Evolutionary conservation across 1,140 invertebrate genomes (phyloP).

Genomic region (Argopecten irradians): DNA sequence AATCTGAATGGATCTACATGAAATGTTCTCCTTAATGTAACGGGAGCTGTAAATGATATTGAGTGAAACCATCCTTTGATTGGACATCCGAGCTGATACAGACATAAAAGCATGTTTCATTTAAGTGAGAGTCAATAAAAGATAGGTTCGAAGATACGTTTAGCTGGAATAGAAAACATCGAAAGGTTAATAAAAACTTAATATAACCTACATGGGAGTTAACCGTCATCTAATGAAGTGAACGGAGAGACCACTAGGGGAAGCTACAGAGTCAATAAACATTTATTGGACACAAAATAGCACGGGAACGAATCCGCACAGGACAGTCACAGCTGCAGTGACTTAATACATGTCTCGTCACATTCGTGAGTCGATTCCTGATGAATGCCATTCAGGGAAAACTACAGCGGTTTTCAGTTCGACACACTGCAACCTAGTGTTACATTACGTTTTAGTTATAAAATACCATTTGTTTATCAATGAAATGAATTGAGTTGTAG

Average conservation of each 20-base stretch:
- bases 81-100: no score
- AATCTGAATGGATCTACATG: no score
- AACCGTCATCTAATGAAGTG: not conserved
- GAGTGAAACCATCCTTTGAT: no score
- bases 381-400: not conserved
- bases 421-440: no score
- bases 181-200: not conserved
- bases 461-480: no score
- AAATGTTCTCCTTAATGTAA: no score
- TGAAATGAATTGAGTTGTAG: no score
- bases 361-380: not conserved
- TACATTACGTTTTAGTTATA: no score
- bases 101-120: not conserved
- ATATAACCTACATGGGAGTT: not conserved
- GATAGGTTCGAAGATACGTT: not conserved
- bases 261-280: not conserved
- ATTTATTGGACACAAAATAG: not conserved
- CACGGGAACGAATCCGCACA: not conserved
- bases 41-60: no score
- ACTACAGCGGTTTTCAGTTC: no score
- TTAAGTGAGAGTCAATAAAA: slow-evolving; percentile 9
- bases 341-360: not conserved
- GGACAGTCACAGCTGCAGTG: not conserved
- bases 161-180: not conserved
- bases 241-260: not conserved